A percentile compares a stretch with the other conserved stretches of the same genome.
These are phyloP conservation scores for Aricia artaxerxes DNA, from an alignment of 2,888 invertebrate species.

Conservation along the genomic window DNA sequence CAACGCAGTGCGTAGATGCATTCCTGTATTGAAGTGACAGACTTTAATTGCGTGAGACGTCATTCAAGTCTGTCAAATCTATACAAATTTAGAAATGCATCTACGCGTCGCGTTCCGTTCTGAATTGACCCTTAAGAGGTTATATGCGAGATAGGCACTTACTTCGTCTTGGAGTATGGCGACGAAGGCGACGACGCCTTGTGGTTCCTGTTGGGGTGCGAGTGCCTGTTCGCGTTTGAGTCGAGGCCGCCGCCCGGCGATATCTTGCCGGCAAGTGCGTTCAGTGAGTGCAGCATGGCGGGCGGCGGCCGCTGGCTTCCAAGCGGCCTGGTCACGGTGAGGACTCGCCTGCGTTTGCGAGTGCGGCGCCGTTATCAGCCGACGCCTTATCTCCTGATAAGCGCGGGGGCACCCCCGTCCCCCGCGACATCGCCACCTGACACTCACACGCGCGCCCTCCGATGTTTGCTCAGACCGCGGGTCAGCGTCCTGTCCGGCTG, in stretches of 20 bases:
- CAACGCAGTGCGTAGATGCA: no score
- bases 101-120: no score
- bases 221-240: conserved; percentile 84
- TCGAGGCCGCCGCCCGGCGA: conserved; percentile 89
- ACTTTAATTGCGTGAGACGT: no score
- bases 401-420: conserved; percentile 76
- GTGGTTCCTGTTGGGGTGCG: conserved; percentile 77
- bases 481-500: conserved; percentile 76
- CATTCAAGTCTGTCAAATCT: no score
- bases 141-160: conserved; percentile 50
- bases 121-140: conserved; percentile 12
- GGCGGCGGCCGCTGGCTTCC: conserved; percentile 75
- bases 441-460: conserved; percentile 51
- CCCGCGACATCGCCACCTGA: conserved; percentile 78
- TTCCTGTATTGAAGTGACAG: no score
- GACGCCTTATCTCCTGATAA: conserved; percentile 77
- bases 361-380: conserved; percentile 56
- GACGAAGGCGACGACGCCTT: conserved; percentile 68
- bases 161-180: conserved; percentile 77
- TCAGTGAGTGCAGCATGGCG: conserved; percentile 92
- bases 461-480: conserved; percentile 55
- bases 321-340: conserved; percentile 76
- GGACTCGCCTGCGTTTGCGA: conserved; percentile 65
- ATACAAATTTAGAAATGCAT: no score
- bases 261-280: conserved; percentile 93